Conservation (phyloP, 1,140 invertebrate species). For the Drosophila sturtevanti region DNA sequence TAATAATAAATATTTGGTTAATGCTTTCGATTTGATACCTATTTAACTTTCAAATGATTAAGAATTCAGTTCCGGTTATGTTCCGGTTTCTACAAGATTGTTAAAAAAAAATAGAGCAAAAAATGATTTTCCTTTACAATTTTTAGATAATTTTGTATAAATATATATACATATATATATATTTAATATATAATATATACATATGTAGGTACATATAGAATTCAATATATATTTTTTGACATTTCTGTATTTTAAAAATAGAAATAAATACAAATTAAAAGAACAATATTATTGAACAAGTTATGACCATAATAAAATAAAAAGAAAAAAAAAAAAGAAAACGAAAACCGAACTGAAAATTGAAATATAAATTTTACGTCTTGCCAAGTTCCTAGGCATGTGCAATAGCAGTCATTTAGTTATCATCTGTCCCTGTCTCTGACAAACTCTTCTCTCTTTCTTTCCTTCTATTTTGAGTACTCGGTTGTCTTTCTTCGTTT, state of each 20-base stretch:
- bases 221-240: neutral
- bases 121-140: no score
- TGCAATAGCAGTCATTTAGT: neutral
- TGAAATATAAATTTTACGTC: constrained; percentile 7
- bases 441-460: neutral
- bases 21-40: no score
- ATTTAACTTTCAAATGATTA: neutral
- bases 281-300: constrained; percentile 18
- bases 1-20: no score
- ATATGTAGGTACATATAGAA: neutral
- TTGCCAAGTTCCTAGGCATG: constrained; percentile 8
- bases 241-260: constrained; percentile 8
- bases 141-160: no score
- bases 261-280: neutral
- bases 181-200: no score
- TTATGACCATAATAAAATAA: constrained; percentile 12
- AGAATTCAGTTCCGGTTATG: neutral
- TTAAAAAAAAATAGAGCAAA: no score
- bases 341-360: constrained; percentile 6
- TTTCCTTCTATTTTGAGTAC: neutral
- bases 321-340: no score
- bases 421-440: constrained; percentile 2
- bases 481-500: constrained; percentile 2
- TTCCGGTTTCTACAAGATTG: no score
- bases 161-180: no score